These are phyloP conservation scores for Podocnemis expansa DNA, from an alignment of 2,113 vertebrate genomes.

Conservation along the genomic window DNA sequence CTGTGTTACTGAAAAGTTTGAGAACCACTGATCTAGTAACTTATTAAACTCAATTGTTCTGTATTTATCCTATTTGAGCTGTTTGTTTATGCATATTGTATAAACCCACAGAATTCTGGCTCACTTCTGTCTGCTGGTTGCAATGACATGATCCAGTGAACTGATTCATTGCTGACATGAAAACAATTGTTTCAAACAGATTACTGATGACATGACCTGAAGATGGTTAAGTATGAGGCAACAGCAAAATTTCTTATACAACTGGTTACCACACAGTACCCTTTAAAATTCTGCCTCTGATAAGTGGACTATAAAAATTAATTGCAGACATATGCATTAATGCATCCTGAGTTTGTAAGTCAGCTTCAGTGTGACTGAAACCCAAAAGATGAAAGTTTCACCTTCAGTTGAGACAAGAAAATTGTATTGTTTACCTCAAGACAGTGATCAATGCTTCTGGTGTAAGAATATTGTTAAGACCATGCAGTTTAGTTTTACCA, in stretches of 20 bases:
- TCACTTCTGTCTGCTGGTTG: neutral
- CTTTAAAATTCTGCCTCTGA: neutral
- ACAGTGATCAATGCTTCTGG: neutral
- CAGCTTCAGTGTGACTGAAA: neutral
- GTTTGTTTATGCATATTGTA: neutral
- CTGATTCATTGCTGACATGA: neutral
- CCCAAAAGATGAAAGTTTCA: neutral
- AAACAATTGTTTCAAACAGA: neutral
- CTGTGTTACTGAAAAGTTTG: too few species aligned
- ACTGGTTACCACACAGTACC: neutral
- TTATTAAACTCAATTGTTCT: neutral
- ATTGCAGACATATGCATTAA: neutral
- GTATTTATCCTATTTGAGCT: neutral
- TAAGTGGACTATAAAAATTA: neutral
- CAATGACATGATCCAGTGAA: neutral
- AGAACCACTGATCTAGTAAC: neutral
- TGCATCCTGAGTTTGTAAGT: neutral
- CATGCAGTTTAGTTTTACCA: neutral
- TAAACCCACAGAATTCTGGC: neutral
- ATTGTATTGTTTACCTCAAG: too few species aligned
- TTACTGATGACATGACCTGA: neutral
- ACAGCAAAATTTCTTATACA: neutral
- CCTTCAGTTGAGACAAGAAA: too few species aligned
- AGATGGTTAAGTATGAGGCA: neutral
- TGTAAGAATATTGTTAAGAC: neutral